Evolutionary conservation across 2,888 invertebrate species (phyloP), one percentile per base, ranked within the genome.

Genomic region (Fabriciana adippe): DNA sequence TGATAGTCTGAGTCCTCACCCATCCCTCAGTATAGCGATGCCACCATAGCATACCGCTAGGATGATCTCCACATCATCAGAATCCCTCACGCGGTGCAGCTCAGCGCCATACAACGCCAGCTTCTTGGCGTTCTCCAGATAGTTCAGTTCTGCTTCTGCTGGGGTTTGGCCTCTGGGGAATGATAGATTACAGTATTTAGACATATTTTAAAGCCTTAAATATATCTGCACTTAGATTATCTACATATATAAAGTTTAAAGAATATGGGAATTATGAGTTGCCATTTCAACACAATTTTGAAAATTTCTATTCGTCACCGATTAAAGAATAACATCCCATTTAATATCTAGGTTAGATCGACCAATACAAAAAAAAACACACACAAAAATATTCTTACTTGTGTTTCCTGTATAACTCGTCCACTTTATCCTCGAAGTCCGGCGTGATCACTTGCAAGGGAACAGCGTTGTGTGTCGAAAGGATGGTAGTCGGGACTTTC

Each of bases 71-170:
- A 97, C 96, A 66, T 97, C 97, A 80, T 97, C 97, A 0, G 96
- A 96, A 90, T 99, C 99, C 91, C 96, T 96, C 11, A 97, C 99
- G 47, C 96, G 95, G 92, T 99, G 99, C 74, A 99, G 93, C 87
- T 99, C 99, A 0, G 99, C 98, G 8, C 99, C 99, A 85, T 99
- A 99, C 96, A 99, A 97, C n/a, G 99, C 96, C 81, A 99, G 92
- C 83, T 99, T 98, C 88, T 99, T 99, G 56, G 99, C 99, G 88
- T 98, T 99, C 89, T 99, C 99, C 80, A 99, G 93, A 89, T 99
- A 99, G 88, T 97, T 96, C 64, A 98, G 92, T 84, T 99, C 99
- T 0, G 99, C 99, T 88, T 99, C 99, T 5, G 98, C 98, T 66
- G 99, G 99, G 11, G 97, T 97, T 88, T 98, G 98, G 14, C 99